Evolutionary conservation across 2,888 invertebrate species (phyloP), one percentile per base, ranked within the genome.

Genomic region (Criorhina ranunculi): DNA sequence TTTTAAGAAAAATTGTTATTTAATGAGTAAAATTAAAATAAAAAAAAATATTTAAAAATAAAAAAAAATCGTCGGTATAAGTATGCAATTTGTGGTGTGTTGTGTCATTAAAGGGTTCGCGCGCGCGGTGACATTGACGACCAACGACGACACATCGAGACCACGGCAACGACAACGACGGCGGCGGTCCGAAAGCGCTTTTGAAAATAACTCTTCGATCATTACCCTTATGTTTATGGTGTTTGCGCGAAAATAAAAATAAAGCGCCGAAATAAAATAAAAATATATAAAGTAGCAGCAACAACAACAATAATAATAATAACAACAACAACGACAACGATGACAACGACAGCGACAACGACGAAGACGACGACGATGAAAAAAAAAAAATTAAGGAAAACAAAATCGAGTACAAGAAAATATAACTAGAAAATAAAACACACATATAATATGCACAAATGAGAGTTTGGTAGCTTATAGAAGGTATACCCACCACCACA

Each of bases 171-270:
- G 69, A 66, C 75, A 29, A 66, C 51, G 73, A 53, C 64, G 60
- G 72, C 66, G 57, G 70, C 59, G 53, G 53, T 66, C 70, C 69
- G 37, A 76, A 53, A 80, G 79, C 79, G 66, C 62, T 75, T 76
- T 80, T 46, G 35, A 69, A 75, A 79, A 79, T 75, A 83, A 83
- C 79, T 80, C 75, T 80, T 80, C 70, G 46, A 85, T 79, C 80
- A 85, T 80, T 85, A 85, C 70, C 64, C 80, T 79, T 85, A 75
- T 66, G 79, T 80, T 75, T 59, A 80, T 85, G 75, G 60, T 80
- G 75, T 85, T 24, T 85, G 67, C 69, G 75, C 85, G 70, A 75
- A 85, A 85, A 85, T 75, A 57, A 79, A 69, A 80, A 85, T 70
- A 64, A 82, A 70, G 75, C 64, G 59, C 57, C 51, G 44, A 70